Conservation (phyloP, 1,140 invertebrate genomes). For the Bombus superbus region DNA sequence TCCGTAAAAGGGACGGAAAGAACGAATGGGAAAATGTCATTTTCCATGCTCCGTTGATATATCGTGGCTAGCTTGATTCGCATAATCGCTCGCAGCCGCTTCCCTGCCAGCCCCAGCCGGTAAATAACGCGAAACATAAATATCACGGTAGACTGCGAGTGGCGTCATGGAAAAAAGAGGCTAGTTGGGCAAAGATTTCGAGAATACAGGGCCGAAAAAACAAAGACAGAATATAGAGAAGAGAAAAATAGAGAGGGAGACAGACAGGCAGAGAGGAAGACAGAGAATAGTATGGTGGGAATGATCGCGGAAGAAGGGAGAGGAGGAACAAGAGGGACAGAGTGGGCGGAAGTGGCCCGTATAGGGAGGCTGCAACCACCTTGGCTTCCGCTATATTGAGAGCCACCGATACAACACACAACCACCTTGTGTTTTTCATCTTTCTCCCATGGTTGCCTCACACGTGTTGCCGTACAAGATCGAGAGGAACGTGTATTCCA, state of each 20-base stretch:
- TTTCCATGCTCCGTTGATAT: neutral
- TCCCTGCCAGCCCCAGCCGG: neutral
- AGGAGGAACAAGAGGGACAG: conserved; percentile 35
- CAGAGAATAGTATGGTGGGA: conserved; percentile 24
- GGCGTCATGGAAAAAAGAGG: conserved; percentile 2
- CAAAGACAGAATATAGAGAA: neutral
- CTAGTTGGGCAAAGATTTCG: conserved; percentile 2
- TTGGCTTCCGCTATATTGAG: conserved; percentile 83
- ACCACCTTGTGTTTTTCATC: conserved; percentile 74
- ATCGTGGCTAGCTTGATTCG: neutral
- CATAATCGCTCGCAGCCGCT: neutral
- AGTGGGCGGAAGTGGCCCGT: conserved; percentile 78
- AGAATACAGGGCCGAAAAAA: neutral
- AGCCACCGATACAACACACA: conserved; percentile 62
- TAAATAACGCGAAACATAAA: conserved; percentile 29
- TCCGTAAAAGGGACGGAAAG: fast-evolving
- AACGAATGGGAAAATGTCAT: neutral
- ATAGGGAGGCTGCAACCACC: conserved; percentile 82
- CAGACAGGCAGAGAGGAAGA: neutral
- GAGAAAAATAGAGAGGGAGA: neutral
- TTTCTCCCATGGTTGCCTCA: conserved; percentile 17
- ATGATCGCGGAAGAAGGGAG: conserved; percentile 18
- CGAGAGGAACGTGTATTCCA: conserved; percentile 12
- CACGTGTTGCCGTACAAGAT: conserved; percentile 50
- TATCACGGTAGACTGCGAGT: conserved; percentile 33